These are phyloP conservation scores for Drosophila arawakana DNA, from an alignment of 1,140 invertebrate species.

Conservation along the genomic window DNA sequence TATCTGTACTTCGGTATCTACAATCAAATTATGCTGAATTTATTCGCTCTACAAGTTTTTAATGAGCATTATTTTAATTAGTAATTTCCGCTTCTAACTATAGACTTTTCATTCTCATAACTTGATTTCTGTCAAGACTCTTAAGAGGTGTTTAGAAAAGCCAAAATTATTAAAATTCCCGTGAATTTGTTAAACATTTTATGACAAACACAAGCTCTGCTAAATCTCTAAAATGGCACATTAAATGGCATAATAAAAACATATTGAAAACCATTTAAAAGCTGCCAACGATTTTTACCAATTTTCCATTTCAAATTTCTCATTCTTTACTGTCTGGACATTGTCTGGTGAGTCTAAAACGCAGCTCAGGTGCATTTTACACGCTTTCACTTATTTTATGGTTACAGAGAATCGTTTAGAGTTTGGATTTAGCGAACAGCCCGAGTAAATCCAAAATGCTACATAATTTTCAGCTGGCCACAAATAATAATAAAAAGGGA, in stretches of 20 bases:
- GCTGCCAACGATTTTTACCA: not conserved
- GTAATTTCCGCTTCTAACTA: constrained; percentile 50
- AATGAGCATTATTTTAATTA: constrained; percentile 73
- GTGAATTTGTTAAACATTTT: not conserved
- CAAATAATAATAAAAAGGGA: constrained; percentile 44
- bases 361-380: constrained; percentile 74
- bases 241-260: constrained; percentile 21
- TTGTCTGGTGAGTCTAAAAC: constrained; percentile 27
- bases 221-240: not conserved
- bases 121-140: not conserved
- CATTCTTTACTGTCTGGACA: constrained; percentile 42
- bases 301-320: not conserved
- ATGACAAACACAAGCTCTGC: not conserved
- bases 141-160: not conserved
- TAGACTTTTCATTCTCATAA: not conserved
- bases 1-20: constrained; percentile 11
- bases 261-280: constrained; percentile 23
- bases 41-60: constrained; percentile 68
- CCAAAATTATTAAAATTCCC: too few species aligned
- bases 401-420: constrained; percentile 14
- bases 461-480: constrained; percentile 47
- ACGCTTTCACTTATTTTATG: constrained; percentile 58
- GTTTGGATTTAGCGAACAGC: not conserved
- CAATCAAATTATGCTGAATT: constrained; percentile 71
- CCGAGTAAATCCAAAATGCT: constrained; percentile 36